Percentiles rank a stretch among this genome's conserved stretches.
phyloP scores from a whole-genome alignment of 2,113 vertebrate species.

The Nothocercus julius region DNA sequence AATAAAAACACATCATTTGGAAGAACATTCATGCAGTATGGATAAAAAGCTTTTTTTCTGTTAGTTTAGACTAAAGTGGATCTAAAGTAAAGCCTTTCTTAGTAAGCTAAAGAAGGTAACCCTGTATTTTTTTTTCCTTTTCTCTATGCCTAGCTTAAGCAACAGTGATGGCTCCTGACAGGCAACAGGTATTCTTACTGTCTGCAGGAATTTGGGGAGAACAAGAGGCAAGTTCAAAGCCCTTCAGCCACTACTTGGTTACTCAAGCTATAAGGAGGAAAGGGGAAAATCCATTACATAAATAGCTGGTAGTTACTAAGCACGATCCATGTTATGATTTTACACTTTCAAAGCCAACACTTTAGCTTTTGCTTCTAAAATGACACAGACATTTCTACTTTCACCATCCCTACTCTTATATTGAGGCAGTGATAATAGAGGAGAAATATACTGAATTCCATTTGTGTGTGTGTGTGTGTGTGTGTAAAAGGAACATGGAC shows the following conservation, averaged over 20 bases:
- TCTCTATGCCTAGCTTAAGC: not conserved
- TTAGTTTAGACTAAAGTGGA: not conserved
- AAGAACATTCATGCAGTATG: not conserved
- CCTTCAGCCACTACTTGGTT: not conserved
- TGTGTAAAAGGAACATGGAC: not conserved
- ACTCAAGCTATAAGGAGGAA: not conserved
- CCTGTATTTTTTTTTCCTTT: not conserved
- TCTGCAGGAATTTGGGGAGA: not conserved
- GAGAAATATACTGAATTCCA: not conserved
- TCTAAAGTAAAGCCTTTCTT: not conserved
- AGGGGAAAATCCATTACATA: not conserved
- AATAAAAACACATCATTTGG: not conserved
- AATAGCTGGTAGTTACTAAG: not conserved
- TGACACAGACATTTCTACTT: conserved; percentile 10
- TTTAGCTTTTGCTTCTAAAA: not conserved
- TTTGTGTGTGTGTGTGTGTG: not conserved
- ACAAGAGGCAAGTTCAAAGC: not conserved
- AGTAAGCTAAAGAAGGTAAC: not conserved
- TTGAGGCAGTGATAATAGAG: not conserved
- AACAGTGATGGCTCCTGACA: not conserved
- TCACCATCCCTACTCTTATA: not conserved
- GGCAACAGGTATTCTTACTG: not conserved
- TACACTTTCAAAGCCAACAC: not conserved
- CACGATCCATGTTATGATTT: not conserved
- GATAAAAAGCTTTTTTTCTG: not conserved